Evolutionary conservation across 2,113 vertebrate species (phyloP), one percentile per base, ranked within the genome.

Genomic region (Prinia subflava): DNA sequence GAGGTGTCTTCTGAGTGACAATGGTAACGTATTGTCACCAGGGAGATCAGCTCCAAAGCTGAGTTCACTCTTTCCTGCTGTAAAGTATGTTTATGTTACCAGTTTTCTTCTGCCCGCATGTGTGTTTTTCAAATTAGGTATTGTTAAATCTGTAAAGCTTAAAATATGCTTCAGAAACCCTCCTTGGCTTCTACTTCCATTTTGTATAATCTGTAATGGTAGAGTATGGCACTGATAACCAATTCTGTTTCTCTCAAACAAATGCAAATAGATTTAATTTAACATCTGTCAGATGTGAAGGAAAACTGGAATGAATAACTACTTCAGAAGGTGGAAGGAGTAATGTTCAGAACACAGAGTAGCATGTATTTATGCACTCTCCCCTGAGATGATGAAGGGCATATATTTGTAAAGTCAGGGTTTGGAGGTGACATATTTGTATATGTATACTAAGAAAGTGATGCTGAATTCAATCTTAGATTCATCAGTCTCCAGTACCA

Each of bases 81-180:
- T 97, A 97, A 97, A 97, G 93, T 50, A 93, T 87, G 67, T 67
- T 90, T 82, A 97, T 96, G 87, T 96, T 97, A 98, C 91, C 62
- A 96, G 78, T 84, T 97, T 97, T 97, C 89, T 96, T 85, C 89
- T 96, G 94, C 89, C 83, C 95, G 76, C 67, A 89, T 2, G 23
- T 90, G 94, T 97, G 97, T 96, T 98, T 98, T 98, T 97, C 93
- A 91, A 97, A 97, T 98, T 95, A 97, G 94, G 89, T 85, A 95
- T 93, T 95, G 91, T 96, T 98, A 97, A 97, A 97, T 89, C 77
- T 80, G 62, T 79, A 87, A 76, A 96, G 49, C 42, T 97, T 97
- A 88, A 95, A 98, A 86, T 92, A 92, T 92, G 83, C 73, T 97
- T 97, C 94, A 92, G 95, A 97, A 64, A 94, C 84, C 27, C 12